Base-by-base conservation (phyloP, 2,888 invertebrate genomes). In the Mamestra brassicae region DNA sequence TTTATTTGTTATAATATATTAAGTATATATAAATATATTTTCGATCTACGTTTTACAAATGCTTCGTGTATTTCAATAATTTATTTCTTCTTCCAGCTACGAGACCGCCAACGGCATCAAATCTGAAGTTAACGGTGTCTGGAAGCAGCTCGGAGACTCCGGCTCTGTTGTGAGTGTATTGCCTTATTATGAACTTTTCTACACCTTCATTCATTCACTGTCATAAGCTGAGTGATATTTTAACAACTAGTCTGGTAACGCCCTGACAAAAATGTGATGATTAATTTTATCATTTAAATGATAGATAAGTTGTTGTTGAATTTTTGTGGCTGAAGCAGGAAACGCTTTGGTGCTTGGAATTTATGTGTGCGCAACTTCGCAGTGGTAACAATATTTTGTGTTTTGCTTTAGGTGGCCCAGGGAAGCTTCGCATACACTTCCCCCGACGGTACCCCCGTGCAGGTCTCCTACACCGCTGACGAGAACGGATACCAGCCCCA, bases 401-500 rank as follows among this genome's bases (percentile, higher is more conserved):
- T 76, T 79, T 0, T 88, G 8, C 82, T 63, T 6, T 89, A 93
- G 89, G 95, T 92, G 47, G 92, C 95, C 54, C 93, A 95, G 84
- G 97, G 97, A n/a, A 90, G 92, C 8, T 97, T 94, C 94, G 92
- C 93, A 61, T 97, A 97, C 92, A 92, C 92, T 4, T 94, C 96
- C 17, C 97, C 97, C 2, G 97, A 98, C 72, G 98, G 98, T 38
- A 94, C 94, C 26, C 95, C 95, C 45, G 96, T 97, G 80, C 88
- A 93, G 4, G 77, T 97, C 64, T 93, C 94, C 54, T 98, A 97
- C 93, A 89, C 96, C 69, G 97, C 98, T 84, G 97, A 98, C 87
- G 97, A 97, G 91, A 97, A 97, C 83, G 98, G 98, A 64, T 98
- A 97, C 96, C 97, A 97, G 76, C 97, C 97, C 38, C 93, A 96